Conservation (phyloP, 2,888 invertebrate species). For the Drosophila quinaria region DNA sequence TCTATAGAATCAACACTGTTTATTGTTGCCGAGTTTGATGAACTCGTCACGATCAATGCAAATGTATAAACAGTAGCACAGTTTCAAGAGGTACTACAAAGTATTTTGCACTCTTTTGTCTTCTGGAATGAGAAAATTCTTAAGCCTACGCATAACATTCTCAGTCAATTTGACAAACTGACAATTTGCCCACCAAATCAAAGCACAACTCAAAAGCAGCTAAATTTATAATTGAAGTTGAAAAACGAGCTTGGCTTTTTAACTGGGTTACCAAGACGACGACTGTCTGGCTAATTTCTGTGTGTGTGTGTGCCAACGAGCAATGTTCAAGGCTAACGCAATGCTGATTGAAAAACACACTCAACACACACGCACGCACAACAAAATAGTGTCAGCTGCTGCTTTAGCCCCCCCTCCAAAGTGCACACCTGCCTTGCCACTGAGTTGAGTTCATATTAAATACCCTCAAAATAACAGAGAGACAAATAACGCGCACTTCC, state of each 20-base stretch:
- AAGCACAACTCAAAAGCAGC: slow-evolving; percentile 16
- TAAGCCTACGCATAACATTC: slow-evolving; percentile 20
- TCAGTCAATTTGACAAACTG: slow-evolving; percentile 6
- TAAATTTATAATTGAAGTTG: slow-evolving; percentile 31
- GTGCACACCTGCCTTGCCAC: slow-evolving; percentile 50
- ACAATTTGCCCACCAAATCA: slow-evolving; percentile 11
- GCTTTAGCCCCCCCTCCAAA: slow-evolving; percentile 7
- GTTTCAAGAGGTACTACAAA: slow-evolving; percentile 39
- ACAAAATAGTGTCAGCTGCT: slow-evolving; percentile 43
- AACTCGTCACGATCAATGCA: slow-evolving; percentile 30
- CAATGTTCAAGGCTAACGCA: slow-evolving; percentile 47
- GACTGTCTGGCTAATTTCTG: background rate
- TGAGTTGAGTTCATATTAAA: slow-evolving; percentile 30
- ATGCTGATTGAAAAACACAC: slow-evolving; percentile 39
- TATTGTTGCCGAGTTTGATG: slow-evolving; percentile 38
- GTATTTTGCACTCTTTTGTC: slow-evolving; percentile 41
- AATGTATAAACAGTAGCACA: slow-evolving; percentile 34
- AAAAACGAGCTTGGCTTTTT: slow-evolving; percentile 16
- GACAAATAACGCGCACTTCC: slow-evolving; percentile 71
- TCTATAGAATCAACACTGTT: slow-evolving; percentile 27
- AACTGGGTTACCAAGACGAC: slow-evolving; percentile 49
- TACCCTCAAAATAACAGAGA: slow-evolving; percentile 31
- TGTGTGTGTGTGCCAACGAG: slow-evolving; percentile 9
- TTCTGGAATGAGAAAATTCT: slow-evolving; percentile 2
- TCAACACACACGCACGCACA: slow-evolving; percentile 6